Evolutionary conservation across 2,797 vertebrate species (phyloP), one percentile per base, ranked within the genome.

Genomic region (Gobionotothen gibberifrons): DNA sequence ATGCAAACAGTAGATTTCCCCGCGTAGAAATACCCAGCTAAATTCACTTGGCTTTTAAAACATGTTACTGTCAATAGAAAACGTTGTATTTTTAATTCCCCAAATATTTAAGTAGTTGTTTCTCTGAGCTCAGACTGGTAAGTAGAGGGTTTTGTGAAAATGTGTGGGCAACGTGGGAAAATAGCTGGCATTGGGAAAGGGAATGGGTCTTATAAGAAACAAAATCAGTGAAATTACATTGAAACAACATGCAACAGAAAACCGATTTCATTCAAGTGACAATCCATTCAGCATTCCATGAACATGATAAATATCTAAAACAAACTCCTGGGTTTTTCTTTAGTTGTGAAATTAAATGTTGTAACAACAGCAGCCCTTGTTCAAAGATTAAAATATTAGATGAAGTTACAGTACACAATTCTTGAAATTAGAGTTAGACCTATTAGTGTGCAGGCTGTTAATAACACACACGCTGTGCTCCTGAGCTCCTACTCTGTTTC

Each of bases 61-160:
- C 17, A 67, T 57, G 4, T 59, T 39, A 60, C 7, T 65, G 57
- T 58, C 53, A 71, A 22, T 53, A 52, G 32, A 36, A 36, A 36
- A 9, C 5, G 32, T 36, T 36, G 32, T 9, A 36, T 36, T 36
- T 36, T n/a, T 32, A 17, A 69, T 56, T 21, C 46, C 52, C 42
- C 10, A 44, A 53, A 56, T 65, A 62, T 46, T 32, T 66, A 62
- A 51, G 22, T 29, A 0, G 19, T n/a, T 44, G 60, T 86, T 83
- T 84, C 85, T 87, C 87, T 87, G 86, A 88, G 85, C 89, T 90
- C 86, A 80, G 75, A 82, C 65, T 81, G 76, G 70, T 82, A 62
- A 87, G 85, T 91, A 89, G 71, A 84, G 83, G 83, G 76, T 67
- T 66, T 32, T 55, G 74, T 88, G 83, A 76, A 85, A 85, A 87